These are phyloP conservation scores for Danionella cerebrum DNA, from an alignment of 2,113 vertebrate species.

Conservation along the genomic window DNA sequence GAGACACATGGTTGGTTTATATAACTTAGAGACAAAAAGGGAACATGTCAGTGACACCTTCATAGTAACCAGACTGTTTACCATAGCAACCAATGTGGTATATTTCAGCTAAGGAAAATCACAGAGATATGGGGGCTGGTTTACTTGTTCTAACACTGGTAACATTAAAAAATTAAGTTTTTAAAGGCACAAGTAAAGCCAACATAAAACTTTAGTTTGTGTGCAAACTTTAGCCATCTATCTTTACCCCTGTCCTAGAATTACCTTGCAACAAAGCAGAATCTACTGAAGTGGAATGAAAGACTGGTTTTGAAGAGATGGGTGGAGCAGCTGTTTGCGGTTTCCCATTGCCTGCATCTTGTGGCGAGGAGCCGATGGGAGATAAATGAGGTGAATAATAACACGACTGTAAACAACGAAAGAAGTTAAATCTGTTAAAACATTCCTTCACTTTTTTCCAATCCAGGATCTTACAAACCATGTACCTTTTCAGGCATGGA, in stretches of 20 bases:
- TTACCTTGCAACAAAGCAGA: conserved; percentile 40
- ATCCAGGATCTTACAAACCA: neutral
- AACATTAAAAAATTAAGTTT: too few relatives aligned
- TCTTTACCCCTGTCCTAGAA: neutral
- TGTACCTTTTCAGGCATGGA: conserved; percentile 51
- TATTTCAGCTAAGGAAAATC: too few relatives aligned
- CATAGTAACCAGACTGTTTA: too few relatives aligned
- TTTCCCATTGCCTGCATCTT: conserved; percentile 38
- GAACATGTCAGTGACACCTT: too few relatives aligned
- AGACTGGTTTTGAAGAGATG: conserved; percentile 23
- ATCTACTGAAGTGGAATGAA: conserved; percentile 26
- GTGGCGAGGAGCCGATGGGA: conserved; percentile 30
- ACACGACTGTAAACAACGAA: conserved; percentile 9
- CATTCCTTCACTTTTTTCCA: neutral
- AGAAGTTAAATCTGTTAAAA: neutral
- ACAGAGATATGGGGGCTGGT: too few relatives aligned
- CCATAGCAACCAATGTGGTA: too few relatives aligned
- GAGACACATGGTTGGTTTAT: too few relatives aligned
- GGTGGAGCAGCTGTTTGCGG: conserved; percentile 29
- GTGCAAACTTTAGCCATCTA: too few relatives aligned
- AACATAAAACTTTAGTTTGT: neutral
- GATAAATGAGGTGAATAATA: conserved; percentile 32
- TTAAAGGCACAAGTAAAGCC: too few relatives aligned
- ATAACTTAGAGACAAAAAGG: too few relatives aligned
- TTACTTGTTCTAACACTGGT: too few relatives aligned